Base-by-base conservation (phyloP, 2,888 invertebrate genomes). In the Petrolisthes cinctipes region DNA sequence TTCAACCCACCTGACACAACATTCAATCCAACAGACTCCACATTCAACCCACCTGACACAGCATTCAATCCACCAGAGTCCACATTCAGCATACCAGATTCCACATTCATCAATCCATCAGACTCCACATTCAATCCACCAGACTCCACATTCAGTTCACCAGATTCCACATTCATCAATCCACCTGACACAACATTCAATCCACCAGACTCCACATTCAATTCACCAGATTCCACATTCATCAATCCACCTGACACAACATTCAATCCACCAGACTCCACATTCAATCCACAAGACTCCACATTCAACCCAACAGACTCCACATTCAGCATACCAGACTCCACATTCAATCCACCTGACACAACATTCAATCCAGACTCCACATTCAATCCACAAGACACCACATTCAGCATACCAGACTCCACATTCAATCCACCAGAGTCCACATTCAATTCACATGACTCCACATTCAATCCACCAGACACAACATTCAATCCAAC, bases 401-500 rank as follows among this genome's bases (percentile, higher is more conserved):
- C 80, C 61, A 61, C 61, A 6, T 14, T 61, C 61, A 61, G 61
- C 61, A 6, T n/a, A 14, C 71, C 71, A 17, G 5, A 11, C n/a
- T 17, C n/a, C 71, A 11, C 9, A 11, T 17, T 71, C 71, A 71
- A 17, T 17, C 17, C 9, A 17, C 71, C 71, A 17, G 5, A 11
- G 17, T 17, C 71, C n/a, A 5, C 68, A 54, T n/a, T 4, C n/a
- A 14, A 6, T 37, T 20, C 37, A 23, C 17, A 37, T 68, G 6
- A 23, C 6, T 17, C 66, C 82, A 51, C 53, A 82, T 51, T 53
- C 82, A 37, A 51, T 57, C 68, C 51, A 51, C 17, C n/a, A 14
- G n/a, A n/a, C n/a, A n/a, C n/a, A n/a, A n/a, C n/a, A n/a, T n/a
- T 14, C 14, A 53, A 78, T 78, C 78, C 14, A 53, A 54, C 80